Base-by-base conservation (phyloP, 2,888 invertebrate genomes). In the Boloria selene region DNA sequence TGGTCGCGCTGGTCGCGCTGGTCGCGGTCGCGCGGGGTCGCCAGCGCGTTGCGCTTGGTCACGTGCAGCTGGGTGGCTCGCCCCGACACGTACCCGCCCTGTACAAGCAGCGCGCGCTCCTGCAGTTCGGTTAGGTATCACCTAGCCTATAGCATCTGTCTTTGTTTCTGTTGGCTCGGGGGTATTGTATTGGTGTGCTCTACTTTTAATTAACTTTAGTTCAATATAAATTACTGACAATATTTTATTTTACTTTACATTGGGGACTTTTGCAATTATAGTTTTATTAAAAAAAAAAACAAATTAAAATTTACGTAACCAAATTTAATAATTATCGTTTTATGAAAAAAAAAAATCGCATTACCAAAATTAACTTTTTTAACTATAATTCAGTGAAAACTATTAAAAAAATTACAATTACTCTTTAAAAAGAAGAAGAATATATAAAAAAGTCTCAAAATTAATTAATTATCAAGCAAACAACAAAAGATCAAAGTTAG, bases 41-140 rank as follows among this genome's bases (percentile, higher is more conserved):
- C 91, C 71, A 98, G 93, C 61, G 97, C 95, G 90, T 98, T 98
- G 60, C 95, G 96, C 90, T 96, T 96, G 49, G 79, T 86, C 64
- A 97, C 95, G 81, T 96, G 95, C 55, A 97, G 93, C 75, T 92
- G 90, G 79, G 86, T 87, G 71, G 93, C 93, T 72, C 94, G 93
- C 50, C 94, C 94, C 55, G 93, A 92, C 73, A 94, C 94, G 86
- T 94, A 94, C 64, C 94, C 94, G 75, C 94, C 94, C 94, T 94
- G 94, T 74, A 94, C 94, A 86, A 90, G 94, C 82, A 92, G 93
- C 80, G 93, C 95, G 86, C 91, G 95, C 94, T 93, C 95, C 95
- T 94, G 87, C 56, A 90, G 90, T 87, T 83, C 79, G 93, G 92
- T 76, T 70, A 95, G 95, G 79, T 65, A 67, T 70, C 81, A 83